Evolutionary conservation across 2,888 invertebrate species (phyloP).

Genomic region (Griposia aprilina): DNA sequence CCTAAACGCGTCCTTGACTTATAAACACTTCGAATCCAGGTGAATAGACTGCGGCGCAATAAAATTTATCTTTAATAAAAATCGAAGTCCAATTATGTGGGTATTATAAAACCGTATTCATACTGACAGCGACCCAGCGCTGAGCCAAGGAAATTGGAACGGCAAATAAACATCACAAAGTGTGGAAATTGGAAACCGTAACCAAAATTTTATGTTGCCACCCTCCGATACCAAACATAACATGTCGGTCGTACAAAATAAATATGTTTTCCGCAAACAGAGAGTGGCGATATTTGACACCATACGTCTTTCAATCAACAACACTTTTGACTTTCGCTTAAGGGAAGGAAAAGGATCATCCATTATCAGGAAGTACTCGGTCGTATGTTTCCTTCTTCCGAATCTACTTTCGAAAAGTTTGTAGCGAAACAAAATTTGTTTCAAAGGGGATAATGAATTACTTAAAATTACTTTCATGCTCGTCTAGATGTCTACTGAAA

Average conservation of each 20-base stretch:
- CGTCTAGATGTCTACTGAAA: neutral
- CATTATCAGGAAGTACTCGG: constrained; percentile 44
- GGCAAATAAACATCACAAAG: constrained; percentile 63
- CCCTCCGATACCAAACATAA: constrained; percentile 55
- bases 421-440: constrained; percentile 30
- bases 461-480: constrained; percentile 25
- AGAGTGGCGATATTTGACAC: constrained; percentile 67
- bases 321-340: constrained; percentile 63
- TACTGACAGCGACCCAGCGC: constrained; percentile 34
- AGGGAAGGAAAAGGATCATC: constrained; percentile 51
- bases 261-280: constrained; percentile 71
- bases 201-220: constrained; percentile 45
- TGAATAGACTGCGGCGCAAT: constrained; percentile 30
- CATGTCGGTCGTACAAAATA: constrained; percentile 66
- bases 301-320: constrained; percentile 70
- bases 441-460: constrained; percentile 2
- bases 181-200: constrained; percentile 63
- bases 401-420: constrained; percentile 36
- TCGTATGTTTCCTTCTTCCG: constrained; percentile 15
- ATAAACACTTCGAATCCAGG: constrained; percentile 38
- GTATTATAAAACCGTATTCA: constrained; percentile 57
- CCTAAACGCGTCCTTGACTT: constrained; percentile 34
- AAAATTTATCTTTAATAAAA: constrained; percentile 57
- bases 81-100: constrained; percentile 54
- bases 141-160: constrained; percentile 63